Evolutionary conservation across 2,797 vertebrate species (phyloP), one percentile per base, ranked within the genome.

Genomic region (Percopsis omiscomaycus): DNA sequence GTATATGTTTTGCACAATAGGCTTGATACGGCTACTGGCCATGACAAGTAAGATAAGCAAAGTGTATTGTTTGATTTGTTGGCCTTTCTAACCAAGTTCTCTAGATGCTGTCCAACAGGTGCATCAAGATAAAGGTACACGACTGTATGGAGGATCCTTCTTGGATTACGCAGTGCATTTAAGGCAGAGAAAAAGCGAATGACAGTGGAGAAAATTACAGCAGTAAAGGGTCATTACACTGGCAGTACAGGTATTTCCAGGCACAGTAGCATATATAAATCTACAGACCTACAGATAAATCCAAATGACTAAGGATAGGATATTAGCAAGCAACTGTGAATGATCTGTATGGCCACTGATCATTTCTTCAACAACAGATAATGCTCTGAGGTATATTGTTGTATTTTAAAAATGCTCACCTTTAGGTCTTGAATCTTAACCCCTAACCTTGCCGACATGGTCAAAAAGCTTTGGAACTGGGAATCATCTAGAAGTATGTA

Each of bases 401-500:
- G 32, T 37, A 37, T 6, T 37, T 1, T 6, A 37, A 37, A 37
- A 8, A 8, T 37, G 32, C 92, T 94, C 92, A 98, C 96, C 93
- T 94, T 94, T 53, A 95, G 88, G 71, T 95, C 93, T 3, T 93
- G 93, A 79, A 97, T 82, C 75, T 93, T 92, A 68, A 94, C 81
- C 10, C 93, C 92, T 61, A 94, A 89, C 61, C 92, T 93, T 59
- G 92, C 92, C 0, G 94, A 86, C 95, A 98, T 98, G 60, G 74
- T 84, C 69, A 95, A 77, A 86, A 98, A 98, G 84, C 94, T 92
- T 71, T 53, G 68, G 80, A 95, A 92, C 29, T 94, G 94, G 0
- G 79, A 89, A 0, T 96, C 91, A 55, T 98, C 96, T 47, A 98
- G 93, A 0, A 98, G 92, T 78, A 98, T 82, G 84, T 98, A 98